Percentiles rank a stretch among this genome's conserved stretches.
phyloP scores from a whole-genome alignment of 2,113 vertebrate species.

The Ariopsis seemanni region DNA sequence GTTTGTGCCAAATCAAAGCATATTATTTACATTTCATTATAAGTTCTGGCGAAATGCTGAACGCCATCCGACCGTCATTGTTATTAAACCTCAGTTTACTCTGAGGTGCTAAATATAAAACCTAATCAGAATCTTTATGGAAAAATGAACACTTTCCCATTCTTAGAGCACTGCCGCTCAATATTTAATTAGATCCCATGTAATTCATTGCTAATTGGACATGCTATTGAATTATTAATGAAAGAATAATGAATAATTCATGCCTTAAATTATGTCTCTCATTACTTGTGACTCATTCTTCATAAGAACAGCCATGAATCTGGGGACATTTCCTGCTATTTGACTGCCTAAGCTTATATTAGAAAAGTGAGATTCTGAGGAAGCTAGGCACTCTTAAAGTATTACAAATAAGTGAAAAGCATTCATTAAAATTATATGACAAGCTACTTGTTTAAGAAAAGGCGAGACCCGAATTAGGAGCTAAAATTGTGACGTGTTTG shows the following conservation, averaged over 20 bases:
- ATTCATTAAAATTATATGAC: not conserved
- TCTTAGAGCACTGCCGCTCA: slow-evolving; percentile 40
- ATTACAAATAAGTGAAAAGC: not conserved
- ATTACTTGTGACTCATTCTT: slow-evolving; percentile 29
- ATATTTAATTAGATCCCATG: slow-evolving; percentile 51
- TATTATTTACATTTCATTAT: slow-evolving; percentile 1
- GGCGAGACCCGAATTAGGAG: not conserved
- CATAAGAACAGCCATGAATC: slow-evolving; percentile 21
- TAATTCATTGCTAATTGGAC: slow-evolving; percentile 59
- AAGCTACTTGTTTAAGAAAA: slow-evolving; percentile 7
- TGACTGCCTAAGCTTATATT: not conserved
- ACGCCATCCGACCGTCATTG: not conserved
- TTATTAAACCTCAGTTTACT: slow-evolving; percentile 29
- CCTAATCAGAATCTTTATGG: slow-evolving; percentile 27
- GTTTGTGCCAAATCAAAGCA: not conserved
- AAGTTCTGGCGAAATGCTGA: not conserved
- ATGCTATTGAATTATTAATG: slow-evolving; percentile 59
- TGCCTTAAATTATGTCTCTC: slow-evolving; percentile 49
- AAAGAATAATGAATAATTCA: slow-evolving; percentile 57
- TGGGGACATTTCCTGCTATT: slow-evolving; percentile 38
- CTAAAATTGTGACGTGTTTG: slow-evolving; percentile 13
- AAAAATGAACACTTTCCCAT: slow-evolving; percentile 23
- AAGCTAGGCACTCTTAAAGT: not conserved
- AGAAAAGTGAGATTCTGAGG: slow-evolving; percentile 4
- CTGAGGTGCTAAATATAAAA: slow-evolving; percentile 46